Evolutionary conservation across 2,888 invertebrate species (phyloP), one percentile per base, ranked within the genome.

Genomic region (Myopa testacea): DNA sequence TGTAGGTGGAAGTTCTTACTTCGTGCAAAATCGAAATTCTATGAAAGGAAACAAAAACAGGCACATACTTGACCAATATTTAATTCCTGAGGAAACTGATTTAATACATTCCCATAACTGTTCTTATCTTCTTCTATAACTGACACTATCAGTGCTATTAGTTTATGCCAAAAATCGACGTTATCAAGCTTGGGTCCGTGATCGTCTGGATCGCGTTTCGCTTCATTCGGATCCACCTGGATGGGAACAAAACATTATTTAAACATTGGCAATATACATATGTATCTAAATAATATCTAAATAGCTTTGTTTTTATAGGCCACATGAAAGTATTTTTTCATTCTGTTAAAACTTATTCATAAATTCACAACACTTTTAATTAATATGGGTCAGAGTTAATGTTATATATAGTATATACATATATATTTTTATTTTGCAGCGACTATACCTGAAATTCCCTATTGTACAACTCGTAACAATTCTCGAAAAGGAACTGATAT

Each of bases 61-160:
- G 12, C 5, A 81, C 82, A 76, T 91, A 95, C 95, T 92, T 95
- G 95, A 85, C 99, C 99, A 88, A 99, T 98, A 91, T 99, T 99
- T 79, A 99, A 92, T 89, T 99, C 99, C 89, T 99, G 98, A 0
- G 98, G 99, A 89, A 99, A 99, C 91, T 99, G 99, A 90, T 98
- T 99, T 78, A 99, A 92, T 68, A 99, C 99, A 12, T 98, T 96
- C 38, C 98, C 98, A 88, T 99, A 99, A 90, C 97, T 97, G 88
- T 98, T 98, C 87, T 95, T 95, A 89, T 99, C 99, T 89, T 99
- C 99, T 89, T 99, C 99, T 87, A 99, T 98, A 80, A 99, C 98
- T 80, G 98, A 98, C 75, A 98, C 97, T 83, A 99, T 98, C 79
- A 99, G 93, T 50, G 97, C 97, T 82, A 98, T 98, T 78, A 98